A percentile compares a stretch with the other conserved stretches of the same genome.
These are phyloP conservation scores for Macaca mulatta DNA, from an alignment of 2,113 vertebrate genomes.

Conservation along the genomic window DNA sequence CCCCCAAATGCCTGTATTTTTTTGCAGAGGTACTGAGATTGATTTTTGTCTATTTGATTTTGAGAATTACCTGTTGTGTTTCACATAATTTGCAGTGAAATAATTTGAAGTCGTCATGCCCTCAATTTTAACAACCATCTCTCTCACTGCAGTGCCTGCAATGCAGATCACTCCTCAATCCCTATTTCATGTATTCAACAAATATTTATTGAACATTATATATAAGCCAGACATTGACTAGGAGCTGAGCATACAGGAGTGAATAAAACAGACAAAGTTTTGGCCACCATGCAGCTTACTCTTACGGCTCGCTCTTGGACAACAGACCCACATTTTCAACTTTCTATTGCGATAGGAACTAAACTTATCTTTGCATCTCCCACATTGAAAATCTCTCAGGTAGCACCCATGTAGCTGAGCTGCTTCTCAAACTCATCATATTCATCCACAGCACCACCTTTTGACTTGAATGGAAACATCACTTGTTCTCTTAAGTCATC, in stretches of 20 bases:
- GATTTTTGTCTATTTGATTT: neutral
- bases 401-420: fast-evolving
- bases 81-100: neutral
- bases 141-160: neutral
- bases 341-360: neutral
- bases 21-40: neutral
- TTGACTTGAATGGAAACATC: neutral
- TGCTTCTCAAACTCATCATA: fast-evolving
- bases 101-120: neutral
- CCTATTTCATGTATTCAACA: neutral
- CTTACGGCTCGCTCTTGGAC: neutral
- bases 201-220: neutral
- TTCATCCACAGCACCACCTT: neutral
- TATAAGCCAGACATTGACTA: neutral
- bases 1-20: neutral
- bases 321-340: neutral
- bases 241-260: neutral
- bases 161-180: neutral
- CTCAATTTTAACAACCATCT: neutral
- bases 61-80: neutral
- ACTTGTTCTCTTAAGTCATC: neutral
- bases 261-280: neutral
- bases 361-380: neutral
- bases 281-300: neutral
- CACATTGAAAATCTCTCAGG: too few relatives aligned